These are phyloP conservation scores for Drosophila suzukii DNA, from an alignment of 1,140 invertebrate genomes.

Conservation along the genomic window DNA sequence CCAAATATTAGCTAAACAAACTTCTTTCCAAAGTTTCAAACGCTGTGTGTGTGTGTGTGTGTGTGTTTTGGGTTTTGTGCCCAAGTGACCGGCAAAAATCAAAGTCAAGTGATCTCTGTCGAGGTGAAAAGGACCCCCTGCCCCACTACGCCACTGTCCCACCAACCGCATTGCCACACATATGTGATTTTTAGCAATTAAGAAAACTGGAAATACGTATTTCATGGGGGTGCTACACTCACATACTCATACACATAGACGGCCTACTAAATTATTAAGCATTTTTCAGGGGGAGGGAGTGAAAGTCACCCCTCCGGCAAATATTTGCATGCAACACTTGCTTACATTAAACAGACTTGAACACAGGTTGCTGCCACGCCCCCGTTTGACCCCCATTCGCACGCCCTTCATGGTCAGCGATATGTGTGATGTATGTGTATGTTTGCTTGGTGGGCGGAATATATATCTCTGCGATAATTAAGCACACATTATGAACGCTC, in stretches of 20 bases:
- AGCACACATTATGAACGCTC: conserved; percentile 48
- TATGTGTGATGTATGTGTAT: neutral
- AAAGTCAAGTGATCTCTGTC: conserved; percentile 3
- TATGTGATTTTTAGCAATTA: conserved; percentile 48
- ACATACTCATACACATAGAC: neutral
- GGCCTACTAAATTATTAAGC: conserved; percentile 44
- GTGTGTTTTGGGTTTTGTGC: neutral
- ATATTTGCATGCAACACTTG: conserved; percentile 54
- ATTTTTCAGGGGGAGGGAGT: neutral
- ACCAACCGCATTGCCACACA: conserved; percentile 30
- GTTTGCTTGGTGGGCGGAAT: neutral
- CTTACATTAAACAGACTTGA: conserved; percentile 49
- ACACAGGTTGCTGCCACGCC: conserved; percentile 20
- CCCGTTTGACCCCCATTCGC: neutral
- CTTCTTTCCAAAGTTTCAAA: conserved; percentile 36
- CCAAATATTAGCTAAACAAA: conserved; percentile 53
- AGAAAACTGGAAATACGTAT: conserved; percentile 24
- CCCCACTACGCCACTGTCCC: conserved; percentile 10
- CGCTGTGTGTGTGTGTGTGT: neutral
- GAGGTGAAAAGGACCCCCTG: neutral
- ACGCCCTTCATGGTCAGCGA: conserved; percentile 9
- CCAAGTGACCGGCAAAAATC: conserved; percentile 31
- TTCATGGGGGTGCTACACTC: neutral
- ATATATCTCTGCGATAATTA: conserved; percentile 46
- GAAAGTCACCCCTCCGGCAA: conserved; percentile 20